Evolutionary conservation across 2,888 invertebrate genomes (phyloP), one percentile per base, ranked within the genome.

Genomic region (Tinea trinotella): DNA sequence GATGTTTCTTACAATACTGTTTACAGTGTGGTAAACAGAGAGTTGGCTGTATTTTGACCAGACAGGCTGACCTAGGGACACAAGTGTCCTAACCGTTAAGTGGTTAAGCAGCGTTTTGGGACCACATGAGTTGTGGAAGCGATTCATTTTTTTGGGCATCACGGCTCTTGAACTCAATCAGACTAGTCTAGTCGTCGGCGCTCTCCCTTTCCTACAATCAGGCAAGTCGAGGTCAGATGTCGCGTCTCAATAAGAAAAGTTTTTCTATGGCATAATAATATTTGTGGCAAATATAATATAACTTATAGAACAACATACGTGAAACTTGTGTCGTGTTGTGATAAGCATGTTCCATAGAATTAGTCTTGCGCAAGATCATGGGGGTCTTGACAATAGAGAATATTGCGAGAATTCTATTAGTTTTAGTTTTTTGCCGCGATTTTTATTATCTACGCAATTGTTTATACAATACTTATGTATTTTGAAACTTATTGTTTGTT

Each of bases 311-410:
- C 17, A 50, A 36, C 53, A 53, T n/a, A 53, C 53, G 44, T 34
- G 24, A 40, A 34, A 24, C 7, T 46, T 40, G n/a, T n/a, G 55
- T 55, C 35, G 46, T 35, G 54, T 35, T 35, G 19, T 50, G 49
- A 54, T 54, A 49, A 50, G 46, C 30, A 19, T 19, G 46, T 44
- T 22, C 24, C 24, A 50, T 50, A 50, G 50, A 50, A 50, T 50
- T 50, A 44, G 53, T 40, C 48, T 55, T 55, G 55, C 55, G 55
- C 48, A 55, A 53, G 44, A 20, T 55, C 52, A 40, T 34, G 24
- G 18, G 22, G 18, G 19, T 52, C 19, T 18, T 46, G 55, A 55
- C 55, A 55, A 55, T 55, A 46, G 55, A 48, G 24, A 30, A 19
- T 52, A 44, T 52, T 20, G 52, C 22, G 18, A 50, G 18, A 46